Evolutionary conservation across 2,888 invertebrate genomes (phyloP).

Genomic region (Temnothorax unifasciatus): DNA sequence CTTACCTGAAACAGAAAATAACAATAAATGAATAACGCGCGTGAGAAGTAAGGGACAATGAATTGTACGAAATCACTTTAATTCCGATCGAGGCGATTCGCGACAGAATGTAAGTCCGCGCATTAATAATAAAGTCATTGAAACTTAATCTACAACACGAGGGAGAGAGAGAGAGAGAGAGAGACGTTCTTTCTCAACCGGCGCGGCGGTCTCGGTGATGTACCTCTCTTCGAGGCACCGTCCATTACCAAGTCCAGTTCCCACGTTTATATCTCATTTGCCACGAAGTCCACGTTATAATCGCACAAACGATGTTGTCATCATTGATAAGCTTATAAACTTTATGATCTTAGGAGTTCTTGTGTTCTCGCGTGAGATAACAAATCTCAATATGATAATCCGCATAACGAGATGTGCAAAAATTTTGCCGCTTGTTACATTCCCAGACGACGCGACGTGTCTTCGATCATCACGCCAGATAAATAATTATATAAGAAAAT

Average conservation of each 20-base stretch:
- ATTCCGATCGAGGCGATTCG: neutral
- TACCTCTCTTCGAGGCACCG: conserved; percentile 6
- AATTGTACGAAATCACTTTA: neutral
- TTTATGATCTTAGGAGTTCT: neutral
- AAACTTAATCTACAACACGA: conserved; percentile 7
- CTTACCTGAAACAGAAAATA: conserved; percentile 75
- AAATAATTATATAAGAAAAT: neutral
- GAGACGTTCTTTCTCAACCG: conserved; percentile 36
- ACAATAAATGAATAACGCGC: neutral
- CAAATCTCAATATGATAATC: conserved; percentile 24
- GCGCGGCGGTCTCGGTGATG: neutral
- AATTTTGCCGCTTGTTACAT: conserved; percentile 18
- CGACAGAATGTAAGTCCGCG: neutral
- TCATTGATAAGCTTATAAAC: conserved; percentile 25
- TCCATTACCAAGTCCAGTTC: conserved; percentile 60
- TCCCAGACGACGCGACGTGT: conserved; percentile 17
- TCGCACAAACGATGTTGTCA: conserved; percentile 31
- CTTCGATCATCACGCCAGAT: conserved; percentile 34
- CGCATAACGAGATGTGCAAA: neutral
- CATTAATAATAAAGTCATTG: conserved; percentile 18
- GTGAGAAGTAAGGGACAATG: neutral
- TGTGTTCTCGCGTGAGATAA: neutral
- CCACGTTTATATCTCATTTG: conserved; percentile 67
- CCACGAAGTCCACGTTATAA: conserved; percentile 27
- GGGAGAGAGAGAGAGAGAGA: conserved; percentile 13